phyloP scores from a whole-genome alignment of 2,797 vertebrate genomes.

The Apogon talboti region DNA sequence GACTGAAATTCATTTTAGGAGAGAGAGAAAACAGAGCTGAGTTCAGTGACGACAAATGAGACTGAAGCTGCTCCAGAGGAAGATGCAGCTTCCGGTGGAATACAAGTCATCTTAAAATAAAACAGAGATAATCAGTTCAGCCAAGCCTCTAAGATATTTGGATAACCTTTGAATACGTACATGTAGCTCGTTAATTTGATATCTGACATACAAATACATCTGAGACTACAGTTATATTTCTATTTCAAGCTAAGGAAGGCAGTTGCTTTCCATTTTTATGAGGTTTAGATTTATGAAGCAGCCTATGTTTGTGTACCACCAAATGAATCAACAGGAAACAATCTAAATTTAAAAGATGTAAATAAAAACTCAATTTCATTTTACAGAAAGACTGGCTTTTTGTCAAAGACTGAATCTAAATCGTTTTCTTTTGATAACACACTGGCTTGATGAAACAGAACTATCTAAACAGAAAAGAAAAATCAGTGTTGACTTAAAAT shows the following conservation, averaged over 20 bases:
- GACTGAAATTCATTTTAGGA: neutral
- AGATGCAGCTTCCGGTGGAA: neutral
- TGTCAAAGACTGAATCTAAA: slow-evolving; percentile 20
- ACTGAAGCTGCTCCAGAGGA: slow-evolving; percentile 1
- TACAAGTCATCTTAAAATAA: slow-evolving; percentile 27
- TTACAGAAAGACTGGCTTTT: slow-evolving; percentile 20
- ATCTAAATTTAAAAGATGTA: neutral
- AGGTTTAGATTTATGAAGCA: too few relatives aligned
- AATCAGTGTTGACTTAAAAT: too few relatives aligned
- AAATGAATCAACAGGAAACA: slow-evolving; percentile 3
- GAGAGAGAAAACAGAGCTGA: neutral
- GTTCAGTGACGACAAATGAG: slow-evolving; percentile 18
- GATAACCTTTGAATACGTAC: slow-evolving; percentile 23
- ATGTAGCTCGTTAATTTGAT: slow-evolving; percentile 7
- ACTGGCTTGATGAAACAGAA: too few relatives aligned
- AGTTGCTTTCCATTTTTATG: neutral
- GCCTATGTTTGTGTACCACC: slow-evolving; percentile 23
- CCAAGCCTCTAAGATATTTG: slow-evolving; percentile 20
- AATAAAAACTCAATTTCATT: slow-evolving; percentile 10
- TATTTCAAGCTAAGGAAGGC: slow-evolving; percentile 4
- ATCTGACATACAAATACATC: slow-evolving; percentile 19
- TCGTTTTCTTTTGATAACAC: neutral
- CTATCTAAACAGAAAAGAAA: too few relatives aligned
- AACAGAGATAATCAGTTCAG: slow-evolving; percentile 12
- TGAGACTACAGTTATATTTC: slow-evolving; percentile 6